These are phyloP conservation scores for Ophthalmolycus amberensis DNA, from an alignment of 2,113 vertebrate genomes.

Conservation along the genomic window DNA sequence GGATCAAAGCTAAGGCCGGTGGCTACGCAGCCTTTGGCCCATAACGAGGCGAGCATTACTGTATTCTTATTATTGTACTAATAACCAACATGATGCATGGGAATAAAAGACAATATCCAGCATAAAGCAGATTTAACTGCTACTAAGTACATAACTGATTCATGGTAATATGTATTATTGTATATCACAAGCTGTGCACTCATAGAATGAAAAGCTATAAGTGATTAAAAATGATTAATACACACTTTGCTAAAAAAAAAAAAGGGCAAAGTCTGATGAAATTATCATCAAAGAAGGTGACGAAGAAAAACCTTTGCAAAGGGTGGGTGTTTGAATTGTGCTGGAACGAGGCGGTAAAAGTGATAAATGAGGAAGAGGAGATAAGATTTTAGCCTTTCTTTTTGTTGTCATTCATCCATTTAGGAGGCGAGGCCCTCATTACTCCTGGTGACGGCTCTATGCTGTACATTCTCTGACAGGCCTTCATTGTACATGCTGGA, in stretches of 20 bases:
- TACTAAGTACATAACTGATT: not conserved
- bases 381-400: not conserved
- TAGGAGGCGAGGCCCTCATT: not conserved
- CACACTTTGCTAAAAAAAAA: not conserved
- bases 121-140: not conserved
- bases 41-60: not conserved
- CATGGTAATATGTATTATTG: not conserved
- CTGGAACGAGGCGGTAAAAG: not conserved
- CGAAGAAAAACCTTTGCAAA: not conserved
- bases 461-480: not conserved
- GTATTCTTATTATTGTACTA: not conserved
- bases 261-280: not conserved
- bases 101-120: slow-evolving; percentile 10
- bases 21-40: slow-evolving; percentile 31
- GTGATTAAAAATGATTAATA: not conserved
- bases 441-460: not conserved
- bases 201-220: not conserved
- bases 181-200: not conserved
- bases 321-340: not conserved
- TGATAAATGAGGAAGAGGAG: slow-evolving; percentile 2
- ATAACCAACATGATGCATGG: not conserved
- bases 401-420: slow-evolving; percentile 11
- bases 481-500: not conserved
- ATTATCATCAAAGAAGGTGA: not conserved
- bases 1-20: slow-evolving; percentile 39